Evolutionary conservation across 2,797 vertebrate species (phyloP).

Genomic region (Mastacembelus armatus): DNA sequence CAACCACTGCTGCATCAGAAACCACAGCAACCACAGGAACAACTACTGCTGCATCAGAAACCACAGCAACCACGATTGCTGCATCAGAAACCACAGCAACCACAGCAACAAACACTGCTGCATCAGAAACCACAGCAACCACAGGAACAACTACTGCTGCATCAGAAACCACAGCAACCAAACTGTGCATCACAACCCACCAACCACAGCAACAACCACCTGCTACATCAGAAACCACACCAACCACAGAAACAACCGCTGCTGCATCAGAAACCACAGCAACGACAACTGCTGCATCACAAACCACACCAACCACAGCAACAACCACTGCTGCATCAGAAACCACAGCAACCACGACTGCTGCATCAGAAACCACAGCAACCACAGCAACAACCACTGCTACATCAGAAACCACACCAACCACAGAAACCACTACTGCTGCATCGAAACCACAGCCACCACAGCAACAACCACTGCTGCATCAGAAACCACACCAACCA

Average conservation of each 20-base stretch:
- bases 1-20: too few species aligned
- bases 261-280: not conserved
- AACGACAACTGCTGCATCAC: not conserved
- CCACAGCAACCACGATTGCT: too few species aligned
- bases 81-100: too few species aligned
- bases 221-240: not conserved
- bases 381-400: not conserved
- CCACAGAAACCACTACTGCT: not conserved
- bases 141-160: not conserved
- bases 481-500: not conserved
- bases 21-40: too few species aligned
- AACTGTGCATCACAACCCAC: rapidly evolving
- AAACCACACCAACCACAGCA: not conserved
- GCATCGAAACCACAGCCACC: not conserved
- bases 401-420: not conserved
- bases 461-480: not conserved
- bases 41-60: too few species aligned
- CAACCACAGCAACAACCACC: not conserved
- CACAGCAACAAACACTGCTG: too few species aligned
- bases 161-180: not conserved
- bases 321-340: not conserved
- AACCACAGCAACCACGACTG: too few species aligned
- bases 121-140: not conserved
- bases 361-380: not conserved
- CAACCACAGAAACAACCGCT: not conserved